Evolutionary conservation across 1,140 invertebrate species (phyloP).

Genomic region (Gryon sp.): DNA sequence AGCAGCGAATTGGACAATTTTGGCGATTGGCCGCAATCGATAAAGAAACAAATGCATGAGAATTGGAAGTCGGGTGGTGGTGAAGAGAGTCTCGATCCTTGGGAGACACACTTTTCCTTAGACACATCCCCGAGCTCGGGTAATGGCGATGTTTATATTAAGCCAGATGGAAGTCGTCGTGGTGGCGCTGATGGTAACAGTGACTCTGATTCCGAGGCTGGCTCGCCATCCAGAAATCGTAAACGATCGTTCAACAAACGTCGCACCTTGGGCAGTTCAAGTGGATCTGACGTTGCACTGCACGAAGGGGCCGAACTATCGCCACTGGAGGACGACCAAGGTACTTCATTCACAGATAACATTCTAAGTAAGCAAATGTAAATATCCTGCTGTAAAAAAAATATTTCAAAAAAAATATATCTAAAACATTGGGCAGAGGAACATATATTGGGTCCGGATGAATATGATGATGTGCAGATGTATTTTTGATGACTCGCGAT

Average conservation of each 20-base stretch:
- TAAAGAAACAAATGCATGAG: constrained; percentile 51
- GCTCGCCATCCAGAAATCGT: constrained; percentile 70
- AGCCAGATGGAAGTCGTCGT: constrained; percentile 70
- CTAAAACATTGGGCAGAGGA: constrained; percentile 57
- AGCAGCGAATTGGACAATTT: constrained; percentile 40
- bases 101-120: constrained; percentile 73
- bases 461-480: constrained; percentile 40
- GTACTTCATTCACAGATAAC: constrained; percentile 77
- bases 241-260: constrained; percentile 74
- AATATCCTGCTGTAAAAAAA: constrained; percentile 73
- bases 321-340: constrained; percentile 79
- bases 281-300: constrained; percentile 83
- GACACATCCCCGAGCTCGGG: constrained; percentile 75
- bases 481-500: too few species aligned
- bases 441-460: constrained; percentile 33
- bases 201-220: constrained; percentile 76
- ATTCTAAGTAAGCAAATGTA: constrained; percentile 80
- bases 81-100: constrained; percentile 66
- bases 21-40: constrained; percentile 42
- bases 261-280: constrained; percentile 82
- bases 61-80: constrained; percentile 54
- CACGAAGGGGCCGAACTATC: constrained; percentile 82
- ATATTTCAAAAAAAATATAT: too few species aligned
- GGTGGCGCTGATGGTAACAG: constrained; percentile 72
- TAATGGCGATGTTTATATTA: constrained; percentile 68